phyloP scores from a whole-genome alignment of 1,140 invertebrate genomes.

The Lordiphosa clarofinis region DNA sequence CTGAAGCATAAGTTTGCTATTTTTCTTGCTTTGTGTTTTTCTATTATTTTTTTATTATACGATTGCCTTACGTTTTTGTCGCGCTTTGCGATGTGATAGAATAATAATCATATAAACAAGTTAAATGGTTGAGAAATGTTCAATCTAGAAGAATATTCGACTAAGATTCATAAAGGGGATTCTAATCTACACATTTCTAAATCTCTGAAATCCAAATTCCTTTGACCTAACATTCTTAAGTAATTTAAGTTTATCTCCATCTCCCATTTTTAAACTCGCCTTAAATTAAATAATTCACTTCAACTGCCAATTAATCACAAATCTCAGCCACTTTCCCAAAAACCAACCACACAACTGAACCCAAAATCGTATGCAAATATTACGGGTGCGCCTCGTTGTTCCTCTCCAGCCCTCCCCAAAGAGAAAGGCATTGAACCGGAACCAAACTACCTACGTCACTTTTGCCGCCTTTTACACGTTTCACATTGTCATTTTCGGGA shows the following conservation, averaged over 20 bases:
- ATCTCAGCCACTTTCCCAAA: constrained; percentile 22
- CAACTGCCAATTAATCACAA: constrained; percentile 41
- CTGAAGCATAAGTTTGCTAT: constrained; percentile 21
- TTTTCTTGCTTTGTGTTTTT: constrained; percentile 13
- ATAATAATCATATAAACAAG: no score
- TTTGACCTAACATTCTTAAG: no score
- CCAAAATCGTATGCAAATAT: constrained; percentile 45
- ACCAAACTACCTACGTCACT: constrained; percentile 42
- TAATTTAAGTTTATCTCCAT: not conserved
- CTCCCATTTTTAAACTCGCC: constrained; percentile 5
- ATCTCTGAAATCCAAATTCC: no score
- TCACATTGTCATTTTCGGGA: constrained; percentile 31
- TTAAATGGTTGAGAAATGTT: no score
- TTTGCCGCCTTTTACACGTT: constrained; percentile 2
- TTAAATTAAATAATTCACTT: constrained; percentile 36
- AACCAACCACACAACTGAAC: constrained; percentile 2
- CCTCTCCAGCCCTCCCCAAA: not conserved
- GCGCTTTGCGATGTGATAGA: constrained; percentile 19
- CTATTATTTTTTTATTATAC: constrained; percentile 42
- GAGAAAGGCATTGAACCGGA: constrained; percentile 35
- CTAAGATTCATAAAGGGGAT: no score
- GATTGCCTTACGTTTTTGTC: constrained; percentile 47
- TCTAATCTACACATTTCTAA: no score
- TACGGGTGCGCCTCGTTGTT: constrained; percentile 25
- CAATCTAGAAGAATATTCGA: no score